phyloP scores from a whole-genome alignment of 2,888 invertebrate genomes.

The Xestia sexstrigata region DNA sequence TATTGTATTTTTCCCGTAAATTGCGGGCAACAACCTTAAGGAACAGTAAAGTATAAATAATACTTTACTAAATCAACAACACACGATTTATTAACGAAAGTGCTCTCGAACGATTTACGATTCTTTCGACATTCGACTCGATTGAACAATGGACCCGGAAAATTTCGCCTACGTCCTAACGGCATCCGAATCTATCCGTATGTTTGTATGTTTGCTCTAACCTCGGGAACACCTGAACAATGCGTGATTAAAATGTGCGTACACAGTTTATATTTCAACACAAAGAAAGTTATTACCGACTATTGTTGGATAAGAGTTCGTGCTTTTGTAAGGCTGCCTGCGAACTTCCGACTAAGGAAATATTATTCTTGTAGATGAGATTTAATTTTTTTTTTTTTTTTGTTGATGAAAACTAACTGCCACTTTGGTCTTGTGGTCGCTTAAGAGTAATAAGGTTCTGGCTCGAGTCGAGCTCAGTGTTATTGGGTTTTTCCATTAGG shows the following conservation, averaged over 20 bases:
- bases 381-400: too few relatives aligned
- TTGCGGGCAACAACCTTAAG: neutral
- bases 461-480: neutral
- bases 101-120: constrained; percentile 60
- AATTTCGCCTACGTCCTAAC: constrained; percentile 74
- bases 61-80: constrained; percentile 13
- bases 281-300: constrained; percentile 85
- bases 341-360: constrained; percentile 42
- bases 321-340: constrained; percentile 63
- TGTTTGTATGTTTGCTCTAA: constrained; percentile 71
- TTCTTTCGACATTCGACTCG: constrained; percentile 54
- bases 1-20: neutral
- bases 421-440: neutral
- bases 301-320: constrained; percentile 79
- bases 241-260: constrained; percentile 87
- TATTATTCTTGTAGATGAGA: neutral
- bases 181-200: constrained; percentile 58
- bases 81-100: constrained; percentile 50
- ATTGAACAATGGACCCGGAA: constrained; percentile 69
- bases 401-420: neutral
- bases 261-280: constrained; percentile 77
- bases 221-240: constrained; percentile 70
- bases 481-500: neutral
- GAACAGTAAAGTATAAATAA: constrained; percentile 24
- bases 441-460: neutral